Evolutionary conservation across 1,140 invertebrate genomes (phyloP).

Genomic region (Gerris buenoi): DNA sequence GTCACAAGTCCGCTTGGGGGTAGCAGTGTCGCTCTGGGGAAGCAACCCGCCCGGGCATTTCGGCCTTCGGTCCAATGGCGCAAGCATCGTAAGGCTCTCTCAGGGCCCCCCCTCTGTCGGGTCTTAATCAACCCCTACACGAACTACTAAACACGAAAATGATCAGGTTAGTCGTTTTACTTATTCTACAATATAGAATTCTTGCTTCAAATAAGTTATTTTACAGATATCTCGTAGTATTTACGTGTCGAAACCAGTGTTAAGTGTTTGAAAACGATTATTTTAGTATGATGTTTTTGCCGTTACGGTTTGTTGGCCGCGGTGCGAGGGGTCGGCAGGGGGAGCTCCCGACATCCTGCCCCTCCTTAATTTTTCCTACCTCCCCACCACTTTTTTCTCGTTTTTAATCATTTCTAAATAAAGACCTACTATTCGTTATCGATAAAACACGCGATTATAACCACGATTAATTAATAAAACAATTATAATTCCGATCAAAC

Average conservation of each 20-base stretch:
- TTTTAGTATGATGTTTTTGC: no score
- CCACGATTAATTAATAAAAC: neutral
- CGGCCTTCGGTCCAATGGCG: constrained; percentile 17
- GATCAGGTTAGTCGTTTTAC: neutral
- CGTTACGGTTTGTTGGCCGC: no score
- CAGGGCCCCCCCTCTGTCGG: constrained; percentile 14
- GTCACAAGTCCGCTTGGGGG: constrained; percentile 10
- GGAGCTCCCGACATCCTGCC: no score
- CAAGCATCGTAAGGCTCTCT: no score
- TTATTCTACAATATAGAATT: constrained; percentile 6
- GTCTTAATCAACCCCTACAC: constrained; percentile 11
- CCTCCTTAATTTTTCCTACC: no score
- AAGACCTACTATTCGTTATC: neutral
- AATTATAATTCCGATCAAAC: neutral
- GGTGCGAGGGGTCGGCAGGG: no score
- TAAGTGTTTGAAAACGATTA: no score
- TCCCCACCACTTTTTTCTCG: constrained; percentile 5
- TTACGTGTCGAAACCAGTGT: no score
- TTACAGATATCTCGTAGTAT: no score
- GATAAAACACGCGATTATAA: neutral
- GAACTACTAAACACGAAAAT: constrained; percentile 14
- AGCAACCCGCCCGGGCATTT: constrained; percentile 12
- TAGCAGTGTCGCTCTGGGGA: constrained; percentile 3
- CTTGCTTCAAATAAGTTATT: no score
- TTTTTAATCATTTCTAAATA: neutral